Evolutionary conservation across 2,113 vertebrate species (phyloP).

Genomic region (Tylochromis polylepis): DNA sequence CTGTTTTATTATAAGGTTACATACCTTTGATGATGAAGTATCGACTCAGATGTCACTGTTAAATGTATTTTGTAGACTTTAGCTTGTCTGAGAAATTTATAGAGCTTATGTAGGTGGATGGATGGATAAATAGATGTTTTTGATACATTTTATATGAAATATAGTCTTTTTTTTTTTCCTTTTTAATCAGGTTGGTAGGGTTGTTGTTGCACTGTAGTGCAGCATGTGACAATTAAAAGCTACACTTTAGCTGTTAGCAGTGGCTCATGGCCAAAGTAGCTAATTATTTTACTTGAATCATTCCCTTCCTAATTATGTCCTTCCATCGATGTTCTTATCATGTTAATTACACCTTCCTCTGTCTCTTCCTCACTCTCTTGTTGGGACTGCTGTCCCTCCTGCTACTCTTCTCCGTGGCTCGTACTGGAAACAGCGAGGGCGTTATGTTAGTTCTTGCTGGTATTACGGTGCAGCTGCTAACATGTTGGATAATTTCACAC

Average conservation of each 20-base stretch:
- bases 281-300: not conserved
- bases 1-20: not conserved
- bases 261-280: not conserved
- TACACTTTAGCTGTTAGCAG: not conserved
- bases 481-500: no score
- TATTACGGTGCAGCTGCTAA: accelerated
- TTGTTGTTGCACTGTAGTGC: not conserved
- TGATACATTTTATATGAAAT: not conserved
- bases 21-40: accelerated
- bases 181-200: accelerated
- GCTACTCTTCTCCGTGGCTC: accelerated
- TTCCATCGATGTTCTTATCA: accelerated
- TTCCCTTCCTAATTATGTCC: not conserved
- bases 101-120: not conserved
- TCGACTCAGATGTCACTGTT: accelerated
- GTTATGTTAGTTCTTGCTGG: not conserved
- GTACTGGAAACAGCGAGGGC: accelerated
- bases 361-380: not conserved
- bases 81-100: accelerated
- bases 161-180: accelerated
- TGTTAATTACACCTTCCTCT: not conserved
- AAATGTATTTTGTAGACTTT: accelerated
- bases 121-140: not conserved
- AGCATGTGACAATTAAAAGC: not conserved
- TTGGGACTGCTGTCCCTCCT: not conserved